Conservation (phyloP, 2,797 vertebrate species). For the Protosalanx chinensis region DNA sequence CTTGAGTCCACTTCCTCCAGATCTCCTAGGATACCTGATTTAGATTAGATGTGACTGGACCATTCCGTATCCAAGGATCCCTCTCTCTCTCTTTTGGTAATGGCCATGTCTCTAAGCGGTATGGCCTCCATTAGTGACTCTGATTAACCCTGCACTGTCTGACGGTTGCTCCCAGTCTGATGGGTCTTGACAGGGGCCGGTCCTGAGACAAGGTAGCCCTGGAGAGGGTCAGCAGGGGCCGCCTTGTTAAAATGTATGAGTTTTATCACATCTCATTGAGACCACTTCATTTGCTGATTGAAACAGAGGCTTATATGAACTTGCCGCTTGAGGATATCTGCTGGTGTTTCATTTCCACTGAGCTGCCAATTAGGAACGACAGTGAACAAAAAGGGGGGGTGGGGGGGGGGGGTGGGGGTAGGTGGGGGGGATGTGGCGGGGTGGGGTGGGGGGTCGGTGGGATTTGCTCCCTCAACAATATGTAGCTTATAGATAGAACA, state of each 20-base stretch:
- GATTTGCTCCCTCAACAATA: conserved; percentile 24
- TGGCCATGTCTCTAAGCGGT: conserved; percentile 53
- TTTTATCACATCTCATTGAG: conserved; percentile 62
- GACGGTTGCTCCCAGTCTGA: conserved; percentile 37
- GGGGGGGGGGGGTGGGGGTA: no score
- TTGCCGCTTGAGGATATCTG: conserved; percentile 46
- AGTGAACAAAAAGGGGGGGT: background rate
- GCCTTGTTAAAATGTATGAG: conserved; percentile 66
- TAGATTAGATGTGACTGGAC: conserved; percentile 59
- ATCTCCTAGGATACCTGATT: conserved; percentile 43
- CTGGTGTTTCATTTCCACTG: conserved; percentile 45
- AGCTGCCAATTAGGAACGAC: conserved; percentile 40
- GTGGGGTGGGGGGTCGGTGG: background rate
- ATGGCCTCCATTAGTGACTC: conserved; percentile 64
- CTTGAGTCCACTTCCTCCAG: conserved; percentile 2
- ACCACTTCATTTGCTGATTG: conserved; percentile 59
- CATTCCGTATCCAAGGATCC: conserved; percentile 48
- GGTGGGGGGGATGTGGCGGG: background rate
- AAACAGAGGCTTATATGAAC: conserved; percentile 42
- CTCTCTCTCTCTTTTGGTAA: conserved; percentile 48
- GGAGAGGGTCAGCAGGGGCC: conserved; percentile 29
- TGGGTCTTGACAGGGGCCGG: conserved; percentile 51
- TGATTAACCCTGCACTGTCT: conserved; percentile 66
- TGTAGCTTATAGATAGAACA: background rate
- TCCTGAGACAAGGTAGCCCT: conserved; percentile 30